Conservation (phyloP, 2,888 invertebrate species). For the Gastrophysa polygoni region DNA sequence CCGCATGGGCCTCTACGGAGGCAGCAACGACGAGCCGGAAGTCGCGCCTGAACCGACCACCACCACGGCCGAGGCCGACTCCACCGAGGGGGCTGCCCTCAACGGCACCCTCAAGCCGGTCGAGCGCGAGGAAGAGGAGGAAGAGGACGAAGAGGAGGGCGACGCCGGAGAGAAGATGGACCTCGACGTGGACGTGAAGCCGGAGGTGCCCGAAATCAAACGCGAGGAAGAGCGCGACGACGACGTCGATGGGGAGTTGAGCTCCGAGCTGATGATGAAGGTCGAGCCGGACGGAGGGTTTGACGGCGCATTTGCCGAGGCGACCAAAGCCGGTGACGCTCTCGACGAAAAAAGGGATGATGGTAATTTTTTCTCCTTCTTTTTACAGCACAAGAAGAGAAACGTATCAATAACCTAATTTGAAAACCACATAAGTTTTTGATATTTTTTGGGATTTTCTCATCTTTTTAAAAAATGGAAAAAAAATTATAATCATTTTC, state of each 20-base stretch:
- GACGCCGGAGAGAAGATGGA: constrained; percentile 36
- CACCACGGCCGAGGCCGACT: constrained; percentile 46
- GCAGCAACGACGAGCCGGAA: constrained; percentile 51
- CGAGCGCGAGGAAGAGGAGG: constrained; percentile 21
- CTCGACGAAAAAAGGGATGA: constrained; percentile 33
- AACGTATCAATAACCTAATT: too few species aligned
- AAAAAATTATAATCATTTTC: too few species aligned
- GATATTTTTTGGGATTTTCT: too few species aligned
- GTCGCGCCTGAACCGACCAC: constrained; percentile 37
- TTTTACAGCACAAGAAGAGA: too few species aligned
- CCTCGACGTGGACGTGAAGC: constrained; percentile 34
- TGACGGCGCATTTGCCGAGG: constrained; percentile 28
- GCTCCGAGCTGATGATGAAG: constrained; percentile 31
- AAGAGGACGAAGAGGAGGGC: constrained; percentile 18
- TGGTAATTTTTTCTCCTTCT: too few species aligned
- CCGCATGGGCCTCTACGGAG: constrained; percentile 53
- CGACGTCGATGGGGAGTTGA: constrained; percentile 13
- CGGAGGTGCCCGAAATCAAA: constrained; percentile 26
- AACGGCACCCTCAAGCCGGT: constrained; percentile 36
- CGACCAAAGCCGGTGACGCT: constrained; percentile 28
- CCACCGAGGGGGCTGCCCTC: constrained; percentile 41
- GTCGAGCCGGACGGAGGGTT: constrained; percentile 38
- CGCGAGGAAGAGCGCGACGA: constrained; percentile 29
- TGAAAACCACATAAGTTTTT: too few species aligned
- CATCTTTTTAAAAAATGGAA: too few species aligned